Evolutionary conservation across 1,140 invertebrate genomes (phyloP).

Genomic region (Pogonomyrmex californicus): DNA sequence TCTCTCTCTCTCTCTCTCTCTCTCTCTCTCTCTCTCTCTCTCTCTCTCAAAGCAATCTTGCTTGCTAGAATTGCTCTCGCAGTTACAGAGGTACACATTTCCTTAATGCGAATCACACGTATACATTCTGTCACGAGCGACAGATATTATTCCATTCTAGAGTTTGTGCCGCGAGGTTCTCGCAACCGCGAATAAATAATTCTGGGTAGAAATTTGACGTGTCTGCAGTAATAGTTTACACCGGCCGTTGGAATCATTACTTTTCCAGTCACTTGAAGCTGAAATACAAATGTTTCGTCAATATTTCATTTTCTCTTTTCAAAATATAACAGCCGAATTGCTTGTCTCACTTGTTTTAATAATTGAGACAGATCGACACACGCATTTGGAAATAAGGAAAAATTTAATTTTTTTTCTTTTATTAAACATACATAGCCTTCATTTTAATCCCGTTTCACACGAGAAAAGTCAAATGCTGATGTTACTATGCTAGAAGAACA

Average conservation of each 20-base stretch:
- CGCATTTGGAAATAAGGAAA: background rate
- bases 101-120: conserved; percentile 24
- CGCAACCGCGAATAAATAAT: conserved; percentile 13
- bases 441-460: background rate
- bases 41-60: background rate
- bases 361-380: background rate
- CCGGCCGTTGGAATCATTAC: conserved; percentile 3
- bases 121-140: background rate
- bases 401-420: background rate
- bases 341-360: background rate
- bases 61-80: conserved; percentile 19
- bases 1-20: background rate
- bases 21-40: background rate
- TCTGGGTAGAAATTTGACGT: conserved; percentile 1
- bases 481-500: background rate
- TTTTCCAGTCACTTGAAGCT: conserved; percentile 1
- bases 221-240: conserved; percentile 14
- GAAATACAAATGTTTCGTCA: background rate
- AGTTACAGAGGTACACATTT: conserved; percentile 27
- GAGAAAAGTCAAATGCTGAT: background rate
- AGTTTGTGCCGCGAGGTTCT: background rate
- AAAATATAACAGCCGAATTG: background rate
- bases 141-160: conserved; percentile 23
- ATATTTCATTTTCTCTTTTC: conserved; percentile 12
- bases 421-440: too few species aligned